Base-by-base conservation (phyloP, 23 tunicate genomes). In the Halocynthia aurantium region DNA sequence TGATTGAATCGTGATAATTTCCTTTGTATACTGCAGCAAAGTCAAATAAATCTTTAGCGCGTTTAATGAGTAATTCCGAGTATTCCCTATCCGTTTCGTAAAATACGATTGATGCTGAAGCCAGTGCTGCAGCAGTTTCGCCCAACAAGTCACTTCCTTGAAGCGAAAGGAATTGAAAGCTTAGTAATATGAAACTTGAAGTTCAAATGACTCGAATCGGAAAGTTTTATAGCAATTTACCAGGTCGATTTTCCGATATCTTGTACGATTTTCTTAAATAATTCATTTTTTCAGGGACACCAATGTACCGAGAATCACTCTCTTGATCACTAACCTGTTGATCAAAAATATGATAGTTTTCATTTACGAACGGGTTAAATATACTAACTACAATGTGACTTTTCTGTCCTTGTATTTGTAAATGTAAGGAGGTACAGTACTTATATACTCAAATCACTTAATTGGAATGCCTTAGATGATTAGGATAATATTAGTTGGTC, bases 121-220 rank as follows among this genome's bases (percentile, higher is more conserved):
- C 93, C 69, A 92, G 61, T 0, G 98, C 93, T 10, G 98, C 98
- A 52, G 98, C 87, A 9, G 92, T 82, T 55, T 92, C 98, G 7
- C 75, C 88, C 8, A 88, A 84, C 71, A 92, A 57, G 57, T 92
- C 98, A 15, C 78, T 72, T n/a, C 98, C 98, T 86, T 62, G 49
- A 21, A 63, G 44, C 31, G 17, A 15, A 44, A 7, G 60, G 71
- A n/a, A 18, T 21, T 10, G 15, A 11, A 52, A 72, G 64, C 17
- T 58, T n/a, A 58, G 17, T n/a, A 58, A 58, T 13, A 15, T 1
- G 17, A 58, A 17, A 58, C 64, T n/a, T 15, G n/a, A 58, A 58
- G 17, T 58, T 13, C 4, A 13, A 4, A 1, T 13, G 4, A 13
- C 64, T 13, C 64, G 2, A 58, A 58, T 1, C 64, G 44, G 44